Percentiles rank a stretch among this genome's conserved stretches.
phyloP scores from a whole-genome alignment of 2,113 vertebrate genomes.

The Mixornis gularis region DNA sequence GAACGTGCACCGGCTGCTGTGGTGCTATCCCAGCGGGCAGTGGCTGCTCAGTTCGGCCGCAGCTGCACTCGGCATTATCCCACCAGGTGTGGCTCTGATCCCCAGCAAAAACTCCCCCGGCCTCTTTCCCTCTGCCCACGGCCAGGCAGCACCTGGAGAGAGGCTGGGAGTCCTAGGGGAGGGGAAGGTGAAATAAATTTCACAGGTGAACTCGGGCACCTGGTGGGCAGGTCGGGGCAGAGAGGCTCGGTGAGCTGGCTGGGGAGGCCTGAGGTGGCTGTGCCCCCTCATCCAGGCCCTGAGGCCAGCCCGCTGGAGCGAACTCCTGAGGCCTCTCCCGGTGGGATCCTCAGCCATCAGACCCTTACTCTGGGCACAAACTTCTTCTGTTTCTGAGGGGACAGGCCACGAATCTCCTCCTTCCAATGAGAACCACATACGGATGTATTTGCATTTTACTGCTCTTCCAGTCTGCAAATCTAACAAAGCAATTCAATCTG shows the following conservation, averaged over 20 bases:
- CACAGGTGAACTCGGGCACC: not conserved
- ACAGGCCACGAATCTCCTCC: not conserved
- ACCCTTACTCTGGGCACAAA: not conserved
- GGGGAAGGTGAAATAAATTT: not conserved
- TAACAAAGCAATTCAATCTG: not conserved
- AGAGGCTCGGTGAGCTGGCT: not conserved
- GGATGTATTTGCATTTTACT: not conserved
- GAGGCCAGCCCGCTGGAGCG: not conserved
- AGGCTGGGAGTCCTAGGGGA: not conserved
- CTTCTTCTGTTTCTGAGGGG: fast-evolving
- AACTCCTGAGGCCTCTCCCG: not conserved
- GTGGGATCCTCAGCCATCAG: not conserved
- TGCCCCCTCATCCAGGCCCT: not conserved
- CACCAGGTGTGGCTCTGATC: not conserved
- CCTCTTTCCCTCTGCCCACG: fast-evolving
- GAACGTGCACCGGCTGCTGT: not conserved
- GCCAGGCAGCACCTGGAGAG: not conserved
- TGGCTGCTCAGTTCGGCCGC: not conserved
- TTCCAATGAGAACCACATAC: not conserved
- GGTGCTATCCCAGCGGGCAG: not conserved
- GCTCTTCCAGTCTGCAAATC: not conserved
- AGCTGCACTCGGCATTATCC: not conserved
- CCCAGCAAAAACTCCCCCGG: not conserved
- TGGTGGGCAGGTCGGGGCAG: not conserved
- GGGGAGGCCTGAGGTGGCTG: not conserved